These are phyloP conservation scores for Nettapus auritus DNA, from an alignment of 2,113 vertebrate species.

Conservation along the genomic window DNA sequence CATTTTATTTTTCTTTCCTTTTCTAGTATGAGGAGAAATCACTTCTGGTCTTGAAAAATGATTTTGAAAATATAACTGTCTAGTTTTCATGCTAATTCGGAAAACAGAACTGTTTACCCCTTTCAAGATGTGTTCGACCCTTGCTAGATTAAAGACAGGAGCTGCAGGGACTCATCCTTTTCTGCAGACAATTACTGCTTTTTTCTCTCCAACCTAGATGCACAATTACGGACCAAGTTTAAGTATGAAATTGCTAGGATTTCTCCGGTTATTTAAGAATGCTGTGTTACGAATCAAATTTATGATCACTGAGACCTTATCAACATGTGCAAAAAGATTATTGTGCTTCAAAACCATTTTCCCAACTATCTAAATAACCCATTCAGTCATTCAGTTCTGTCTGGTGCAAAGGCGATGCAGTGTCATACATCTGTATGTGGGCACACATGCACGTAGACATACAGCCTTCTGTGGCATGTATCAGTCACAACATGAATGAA, in stretches of 20 bases:
- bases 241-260: background rate
- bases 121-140: background rate
- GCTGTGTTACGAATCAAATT: background rate
- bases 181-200: background rate
- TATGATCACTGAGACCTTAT: background rate
- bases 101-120: background rate
- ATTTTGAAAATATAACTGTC: rapidly evolving
- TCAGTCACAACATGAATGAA: background rate
- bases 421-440: background rate
- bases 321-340: background rate
- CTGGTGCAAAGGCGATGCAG: background rate
- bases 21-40: background rate
- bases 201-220: background rate
- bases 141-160: background rate
- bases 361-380: background rate
- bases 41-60: background rate
- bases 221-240: background rate
- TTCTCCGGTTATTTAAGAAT: background rate
- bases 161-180: background rate
- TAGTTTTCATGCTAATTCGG: background rate
- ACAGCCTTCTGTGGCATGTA: background rate
- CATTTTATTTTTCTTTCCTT: rapidly evolving
- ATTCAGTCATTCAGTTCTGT: background rate
- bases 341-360: background rate
- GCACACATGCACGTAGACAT: background rate